phyloP scores from a whole-genome alignment of 2,888 invertebrate species.

The Nephrotoma guestfalica region DNA sequence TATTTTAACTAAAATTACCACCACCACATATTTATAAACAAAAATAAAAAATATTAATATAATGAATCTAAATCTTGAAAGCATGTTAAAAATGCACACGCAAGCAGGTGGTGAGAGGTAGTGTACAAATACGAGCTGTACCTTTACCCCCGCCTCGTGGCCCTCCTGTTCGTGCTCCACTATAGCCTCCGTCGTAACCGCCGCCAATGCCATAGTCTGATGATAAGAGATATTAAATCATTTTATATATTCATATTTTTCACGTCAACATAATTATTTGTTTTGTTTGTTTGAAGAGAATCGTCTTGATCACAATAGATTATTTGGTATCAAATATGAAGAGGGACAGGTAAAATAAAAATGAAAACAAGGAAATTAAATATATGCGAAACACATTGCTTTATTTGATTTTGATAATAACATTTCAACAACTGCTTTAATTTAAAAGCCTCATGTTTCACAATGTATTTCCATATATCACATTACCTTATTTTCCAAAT shows the following conservation, averaged over 20 bases:
- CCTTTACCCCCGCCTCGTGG: slow-evolving; percentile 78
- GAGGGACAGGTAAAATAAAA: neutral
- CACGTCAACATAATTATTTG: neutral
- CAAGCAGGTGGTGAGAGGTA: slow-evolving; percentile 13
- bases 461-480: slow-evolving; percentile 31
- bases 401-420: slow-evolving; percentile 13
- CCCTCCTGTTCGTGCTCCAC: slow-evolving; percentile 66
- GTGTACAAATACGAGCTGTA: slow-evolving; percentile 28
- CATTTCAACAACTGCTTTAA: slow-evolving; percentile 6
- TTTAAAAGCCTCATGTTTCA: slow-evolving; percentile 29
- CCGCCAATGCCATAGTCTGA: slow-evolving; percentile 77
- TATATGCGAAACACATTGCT: slow-evolving; percentile 23
- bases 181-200: slow-evolving; percentile 73
- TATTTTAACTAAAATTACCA: slow-evolving; percentile 1
- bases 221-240: slow-evolving; percentile 7
- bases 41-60: slow-evolving; percentile 2
- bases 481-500: slow-evolving; percentile 35
- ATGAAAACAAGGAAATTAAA: slow-evolving; percentile 16
- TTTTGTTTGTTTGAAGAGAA: neutral
- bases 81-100: slow-evolving; percentile 6
- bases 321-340: neutral
- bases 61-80: slow-evolving; percentile 3
- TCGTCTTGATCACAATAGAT: neutral
- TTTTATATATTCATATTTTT: neutral
- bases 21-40: slow-evolving; percentile 7